Evolutionary conservation across 2,888 invertebrate genomes (phyloP), one percentile per base, ranked within the genome.

Genomic region (Cylloceria caligata): DNA sequence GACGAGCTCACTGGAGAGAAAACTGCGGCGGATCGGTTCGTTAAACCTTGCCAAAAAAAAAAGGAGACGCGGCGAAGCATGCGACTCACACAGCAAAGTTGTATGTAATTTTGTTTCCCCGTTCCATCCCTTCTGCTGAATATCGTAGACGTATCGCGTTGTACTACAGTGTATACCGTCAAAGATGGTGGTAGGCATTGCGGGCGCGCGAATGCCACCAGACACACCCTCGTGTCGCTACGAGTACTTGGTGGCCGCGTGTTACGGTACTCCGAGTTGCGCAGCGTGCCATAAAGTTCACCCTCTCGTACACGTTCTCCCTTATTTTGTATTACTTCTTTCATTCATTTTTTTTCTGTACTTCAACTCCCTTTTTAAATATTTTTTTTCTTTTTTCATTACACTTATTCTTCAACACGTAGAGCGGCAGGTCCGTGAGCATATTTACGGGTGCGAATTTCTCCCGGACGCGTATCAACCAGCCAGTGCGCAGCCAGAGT

Each of bases 21-120:
- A 86, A 86, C 86, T 83, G 83, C 74, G 80, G 81, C 76, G 85
- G 83, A 86, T 88, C 87, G 88, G 88, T 88, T 88, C 88, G 88
- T 88, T 89, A 88, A 88, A 89, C 86, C 81, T 86, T 71, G 62
- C 47, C 80, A 76, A 77, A 81, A 83, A 77, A 81, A 83, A 84
- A 87, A 87, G 84, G 85, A 86, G 82, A 86, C 62, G 83, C 83
- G 71, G 62, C 82, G 84, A 84, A 83, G 74, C 69, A 49, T 80
- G 57, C 77, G 36, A 83, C 77, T 69, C 77, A 39, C 71, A 60
- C 69, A 52, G 60, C 45, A 68, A 73, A 76, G 69, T 73, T 68
- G 67, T 65, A 55, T 64, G 45, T 57, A 68, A 57, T 76, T 84
- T 84, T 75, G 64, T 81, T 71, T 55, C 42, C 36, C 30, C 34